Evolutionary conservation across 2,797 vertebrate genomes (phyloP).

Genomic region (Lagocephalus sceleratus): DNA sequence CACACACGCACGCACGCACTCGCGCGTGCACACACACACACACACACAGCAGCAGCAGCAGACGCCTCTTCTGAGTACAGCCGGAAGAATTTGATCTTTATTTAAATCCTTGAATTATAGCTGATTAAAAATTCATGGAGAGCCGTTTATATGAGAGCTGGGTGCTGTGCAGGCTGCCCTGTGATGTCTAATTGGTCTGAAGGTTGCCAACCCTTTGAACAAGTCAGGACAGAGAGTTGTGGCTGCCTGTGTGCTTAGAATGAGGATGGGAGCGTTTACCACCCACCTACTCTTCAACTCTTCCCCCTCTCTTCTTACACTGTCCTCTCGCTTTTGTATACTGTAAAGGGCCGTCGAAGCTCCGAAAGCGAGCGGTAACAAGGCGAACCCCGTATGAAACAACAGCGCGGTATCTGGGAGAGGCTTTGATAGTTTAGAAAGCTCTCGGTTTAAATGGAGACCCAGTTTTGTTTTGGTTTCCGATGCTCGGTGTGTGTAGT

Average conservation of each 20-base stretch:
- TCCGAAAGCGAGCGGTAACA: conserved; percentile 14
- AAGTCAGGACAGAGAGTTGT: conserved; percentile 68
- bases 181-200: conserved; percentile 81
- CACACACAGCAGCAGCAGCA: conserved; percentile 28
- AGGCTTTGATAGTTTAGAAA: conserved; percentile 16
- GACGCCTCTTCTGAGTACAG: conserved; percentile 61
- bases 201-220: conserved; percentile 80
- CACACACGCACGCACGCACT: conserved; percentile 38
- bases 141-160: conserved; percentile 72
- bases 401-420: conserved; percentile 2
- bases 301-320: conserved; percentile 9
- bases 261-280: conserved; percentile 71
- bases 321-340: conserved; percentile 21
- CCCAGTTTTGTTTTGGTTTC: conserved; percentile 38
- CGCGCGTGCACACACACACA: conserved; percentile 18
- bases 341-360: conserved; percentile 19
- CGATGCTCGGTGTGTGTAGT: conserved; percentile 12
- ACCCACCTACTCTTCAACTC: conserved; percentile 52
- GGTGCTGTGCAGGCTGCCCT: conserved; percentile 69
- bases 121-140: conserved; percentile 77
- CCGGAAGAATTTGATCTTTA: conserved; percentile 78
- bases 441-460: conserved; percentile 12
- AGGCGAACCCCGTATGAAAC: conserved; percentile 3
- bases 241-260: conserved; percentile 65
- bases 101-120: conserved; percentile 80